phyloP scores from a whole-genome alignment of 2,888 invertebrate genomes.

The Acrocera orbiculus region DNA sequence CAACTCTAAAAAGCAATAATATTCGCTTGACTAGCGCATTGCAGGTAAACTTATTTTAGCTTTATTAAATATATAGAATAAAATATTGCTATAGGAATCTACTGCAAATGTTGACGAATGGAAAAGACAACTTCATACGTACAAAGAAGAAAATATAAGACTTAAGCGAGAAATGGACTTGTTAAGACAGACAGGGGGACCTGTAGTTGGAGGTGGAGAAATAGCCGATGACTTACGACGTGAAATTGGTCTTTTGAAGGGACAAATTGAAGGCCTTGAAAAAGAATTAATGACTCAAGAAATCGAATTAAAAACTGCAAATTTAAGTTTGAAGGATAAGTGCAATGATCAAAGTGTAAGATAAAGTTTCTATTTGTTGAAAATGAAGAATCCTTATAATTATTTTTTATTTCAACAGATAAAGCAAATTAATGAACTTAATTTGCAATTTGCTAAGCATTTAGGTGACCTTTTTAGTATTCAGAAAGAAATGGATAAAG shows the following conservation, averaged over 20 bases:
- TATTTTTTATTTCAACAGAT: conserved; percentile 16
- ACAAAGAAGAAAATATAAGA: conserved; percentile 76
- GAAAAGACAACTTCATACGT: conserved; percentile 89
- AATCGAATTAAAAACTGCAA: conserved; percentile 52
- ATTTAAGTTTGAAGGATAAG: conserved; percentile 28
- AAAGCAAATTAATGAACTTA: conserved; percentile 26
- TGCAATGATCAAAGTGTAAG: conserved; percentile 58
- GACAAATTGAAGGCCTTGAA: conserved; percentile 67
- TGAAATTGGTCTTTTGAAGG: conserved; percentile 51
- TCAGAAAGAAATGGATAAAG: conserved; percentile 32
- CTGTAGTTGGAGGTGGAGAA: conserved; percentile 36
- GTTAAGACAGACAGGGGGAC: conserved; percentile 48
- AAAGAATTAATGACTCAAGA: conserved; percentile 67
- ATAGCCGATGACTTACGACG: conserved; percentile 61
- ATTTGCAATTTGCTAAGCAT: conserved; percentile 26
- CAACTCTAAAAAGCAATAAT: conserved; percentile 91
- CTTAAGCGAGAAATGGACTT: conserved; percentile 58
- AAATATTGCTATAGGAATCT: conserved; percentile 37
- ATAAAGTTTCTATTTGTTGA: background rate
- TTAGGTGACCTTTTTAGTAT: conserved; percentile 26
- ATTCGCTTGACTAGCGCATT: conserved; percentile 84
- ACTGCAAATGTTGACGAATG: conserved; percentile 97
- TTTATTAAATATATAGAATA: background rate
- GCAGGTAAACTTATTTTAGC: conserved; percentile 34
- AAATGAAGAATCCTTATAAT: background rate